Evolutionary conservation across 2,888 invertebrate genomes (phyloP), one percentile per base, ranked within the genome.

Genomic region (Oscheius sp.): DNA sequence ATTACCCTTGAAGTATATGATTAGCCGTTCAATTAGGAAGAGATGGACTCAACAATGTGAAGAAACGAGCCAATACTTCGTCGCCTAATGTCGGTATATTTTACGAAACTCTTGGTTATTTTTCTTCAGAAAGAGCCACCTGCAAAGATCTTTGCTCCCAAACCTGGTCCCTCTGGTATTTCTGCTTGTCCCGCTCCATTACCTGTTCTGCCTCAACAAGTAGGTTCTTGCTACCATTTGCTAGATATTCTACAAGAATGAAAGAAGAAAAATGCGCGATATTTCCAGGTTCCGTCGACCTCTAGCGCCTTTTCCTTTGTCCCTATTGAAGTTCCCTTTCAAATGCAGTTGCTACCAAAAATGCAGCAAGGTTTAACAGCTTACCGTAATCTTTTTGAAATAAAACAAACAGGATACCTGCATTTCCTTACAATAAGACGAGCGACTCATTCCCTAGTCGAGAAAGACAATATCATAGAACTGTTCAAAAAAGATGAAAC

Each of bases 11-110:
- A 23, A 52, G 6, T 3, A 49, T 25, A n/a, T 23, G 71, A 78
- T 73, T 72, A 82, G 86, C 82, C 7, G 86, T 86, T 0, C 86
- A 86, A 72, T 74, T 82, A 27, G 72, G 80, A 9, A 75, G 86
- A 3, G 86, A 86, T 69, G 81, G 85, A 0, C 80, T 86, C 1
- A 27, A 27, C 27, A 66, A 66, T 18, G 66, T 52, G 1, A 63
- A 63, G 25, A 25, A 27, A 52, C 25, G 66, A 27, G 12, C n/a
- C 21, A 21, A 13, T 18, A 49, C 49, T n/a, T n/a, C 49, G 2
- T 18, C 49, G 3, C 16, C 49, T 49, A 35, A 35, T 35, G 35
- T 35, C 9, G 9, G 35, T 3, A 35, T 9, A 6, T 9, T 35
- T 35, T 35, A 9, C 3, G 5, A 35, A 3, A 6, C 9, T 35